Evolutionary conservation across 1,140 invertebrate genomes (phyloP).

Genomic region (Drosophila santomea): DNA sequence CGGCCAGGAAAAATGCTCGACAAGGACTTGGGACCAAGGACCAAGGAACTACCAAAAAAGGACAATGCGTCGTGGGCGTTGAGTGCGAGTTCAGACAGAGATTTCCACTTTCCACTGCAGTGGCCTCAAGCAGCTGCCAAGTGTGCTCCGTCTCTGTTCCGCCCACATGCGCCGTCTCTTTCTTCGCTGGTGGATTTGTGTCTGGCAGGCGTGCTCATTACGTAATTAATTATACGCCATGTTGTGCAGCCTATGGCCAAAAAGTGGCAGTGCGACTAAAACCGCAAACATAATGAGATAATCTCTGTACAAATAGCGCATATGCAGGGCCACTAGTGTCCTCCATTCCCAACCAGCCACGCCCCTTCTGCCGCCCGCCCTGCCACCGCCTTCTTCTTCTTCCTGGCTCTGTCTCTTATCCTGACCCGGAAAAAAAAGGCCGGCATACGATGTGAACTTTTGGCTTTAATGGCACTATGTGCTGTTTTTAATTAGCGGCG

Average conservation of each 20-base stretch:
- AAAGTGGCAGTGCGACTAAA: conserved; percentile 69
- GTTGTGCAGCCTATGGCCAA: conserved; percentile 69
- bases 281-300: conserved; percentile 78
- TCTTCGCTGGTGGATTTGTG: conserved; percentile 19
- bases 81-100: conserved; percentile 28
- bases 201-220: conserved; percentile 74
- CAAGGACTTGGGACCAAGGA: conserved; percentile 4
- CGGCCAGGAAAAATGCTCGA: neutral
- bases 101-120: conserved; percentile 39
- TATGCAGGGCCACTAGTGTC: conserved; percentile 34
- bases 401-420: conserved; percentile 19
- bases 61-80: conserved; percentile 41
- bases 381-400: neutral
- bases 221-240: conserved; percentile 81
- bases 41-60: conserved; percentile 15
- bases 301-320: conserved; percentile 75
- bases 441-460: conserved; percentile 62
- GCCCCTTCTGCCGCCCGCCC: neutral
- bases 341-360: neutral
- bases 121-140: conserved; percentile 48
- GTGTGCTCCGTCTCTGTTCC: conserved; percentile 15
- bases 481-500: conserved; percentile 77
- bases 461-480: conserved; percentile 77
- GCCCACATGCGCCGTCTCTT: neutral
- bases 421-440: conserved; percentile 36